These are phyloP conservation scores for Diacarnus erythraeanus DNA, from an alignment of 37 sponge, comb jelly and placozoan species.

Conservation along the genomic window DNA sequence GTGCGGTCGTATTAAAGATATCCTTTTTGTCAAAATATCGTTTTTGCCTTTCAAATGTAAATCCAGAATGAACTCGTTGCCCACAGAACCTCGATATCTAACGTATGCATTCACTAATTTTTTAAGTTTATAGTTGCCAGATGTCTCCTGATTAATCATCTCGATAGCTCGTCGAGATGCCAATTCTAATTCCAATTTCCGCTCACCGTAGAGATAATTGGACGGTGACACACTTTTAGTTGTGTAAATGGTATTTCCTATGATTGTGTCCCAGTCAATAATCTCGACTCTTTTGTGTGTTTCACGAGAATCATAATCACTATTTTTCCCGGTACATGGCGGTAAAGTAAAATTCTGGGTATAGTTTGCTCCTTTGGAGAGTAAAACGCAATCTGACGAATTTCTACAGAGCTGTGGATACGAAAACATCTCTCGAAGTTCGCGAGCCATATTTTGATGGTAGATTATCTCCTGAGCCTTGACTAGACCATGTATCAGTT, in stretches of 20 bases:
- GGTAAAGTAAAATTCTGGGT: neutral
- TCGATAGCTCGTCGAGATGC: neutral
- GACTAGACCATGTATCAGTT: neutral
- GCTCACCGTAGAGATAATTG: neutral
- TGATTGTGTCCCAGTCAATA: neutral
- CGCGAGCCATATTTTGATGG: neutral
- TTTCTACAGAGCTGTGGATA: neutral
- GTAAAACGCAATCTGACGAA: too few species aligned
- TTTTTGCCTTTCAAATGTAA: neutral
- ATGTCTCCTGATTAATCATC: neutral
- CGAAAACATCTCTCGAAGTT: neutral
- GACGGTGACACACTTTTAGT: neutral
- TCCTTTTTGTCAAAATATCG: neutral
- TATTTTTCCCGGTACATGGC: neutral
- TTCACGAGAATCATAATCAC: neutral
- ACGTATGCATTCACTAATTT: conserved; percentile 55
- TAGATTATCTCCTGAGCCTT: neutral
- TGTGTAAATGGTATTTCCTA: neutral
- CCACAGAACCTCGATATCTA: conserved; percentile 29
- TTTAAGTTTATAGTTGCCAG: conserved; percentile 14
- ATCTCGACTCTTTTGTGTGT: neutral
- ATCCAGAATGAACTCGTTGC: conserved; percentile 66
- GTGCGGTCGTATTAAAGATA: neutral
- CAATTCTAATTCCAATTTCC: neutral
- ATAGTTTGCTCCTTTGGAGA: too few species aligned